These are phyloP conservation scores for Heliconius congener DNA, from an alignment of 1,140 invertebrate species.

Conservation along the genomic window DNA sequence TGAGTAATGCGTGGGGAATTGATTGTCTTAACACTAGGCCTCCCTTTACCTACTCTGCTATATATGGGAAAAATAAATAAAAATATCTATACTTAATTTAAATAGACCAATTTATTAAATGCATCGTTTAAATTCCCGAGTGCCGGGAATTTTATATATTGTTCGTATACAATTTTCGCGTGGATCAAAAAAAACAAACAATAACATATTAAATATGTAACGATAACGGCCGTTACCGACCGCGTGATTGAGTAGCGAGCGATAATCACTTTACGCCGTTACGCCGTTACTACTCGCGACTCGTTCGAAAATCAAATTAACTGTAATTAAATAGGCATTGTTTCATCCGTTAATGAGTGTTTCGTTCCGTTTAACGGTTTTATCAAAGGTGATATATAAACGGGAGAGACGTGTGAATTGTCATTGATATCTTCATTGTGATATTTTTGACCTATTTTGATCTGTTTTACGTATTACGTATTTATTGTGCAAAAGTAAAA, in stretches of 20 bases:
- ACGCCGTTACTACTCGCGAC: constrained; percentile 12
- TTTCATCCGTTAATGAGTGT: constrained; percentile 32
- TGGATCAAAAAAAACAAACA: not conserved
- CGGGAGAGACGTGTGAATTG: not conserved
- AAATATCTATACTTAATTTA: too few relatives aligned
- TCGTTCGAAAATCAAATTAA: constrained; percentile 31
- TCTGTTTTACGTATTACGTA: too few relatives aligned
- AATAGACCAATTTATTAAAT: too few relatives aligned
- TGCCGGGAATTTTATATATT: not conserved
- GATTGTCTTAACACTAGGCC: too few relatives aligned
- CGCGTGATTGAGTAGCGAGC: constrained; percentile 27
- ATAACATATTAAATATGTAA: constrained; percentile 5
- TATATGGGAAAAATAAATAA: too few relatives aligned
- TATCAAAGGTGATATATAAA: constrained; percentile 17
- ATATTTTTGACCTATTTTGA: too few relatives aligned
- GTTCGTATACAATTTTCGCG: not conserved
- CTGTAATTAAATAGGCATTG: constrained; percentile 32
- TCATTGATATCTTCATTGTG: not conserved
- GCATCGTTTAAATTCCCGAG: too few relatives aligned
- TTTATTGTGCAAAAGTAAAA: too few relatives aligned
- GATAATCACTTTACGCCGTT: constrained; percentile 26
- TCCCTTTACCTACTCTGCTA: too few relatives aligned
- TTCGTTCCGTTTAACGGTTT: constrained; percentile 25
- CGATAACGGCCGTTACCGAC: constrained; percentile 13
- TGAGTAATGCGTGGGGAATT: too few relatives aligned